Percentiles rank a stretch among this genome's conserved stretches.
phyloP scores from a whole-genome alignment of 1,140 invertebrate genomes.

The Trachelipus rathkii region DNA sequence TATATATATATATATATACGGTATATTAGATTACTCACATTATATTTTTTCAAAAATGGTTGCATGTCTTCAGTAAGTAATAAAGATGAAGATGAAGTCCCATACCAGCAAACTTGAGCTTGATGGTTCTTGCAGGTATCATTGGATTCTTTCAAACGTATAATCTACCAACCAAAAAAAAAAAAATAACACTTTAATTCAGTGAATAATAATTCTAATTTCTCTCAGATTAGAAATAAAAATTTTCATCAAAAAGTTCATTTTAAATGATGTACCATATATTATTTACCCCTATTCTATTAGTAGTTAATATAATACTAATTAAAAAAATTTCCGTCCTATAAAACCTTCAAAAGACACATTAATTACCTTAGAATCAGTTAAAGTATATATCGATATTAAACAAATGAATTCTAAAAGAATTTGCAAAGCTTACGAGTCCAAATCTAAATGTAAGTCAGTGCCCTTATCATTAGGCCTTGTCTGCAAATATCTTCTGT shows the following conservation, averaged over 20 bases:
- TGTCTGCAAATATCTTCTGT: too few species aligned
- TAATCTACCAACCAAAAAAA: background rate
- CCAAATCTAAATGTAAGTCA: too few species aligned
- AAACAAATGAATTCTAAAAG: too few species aligned
- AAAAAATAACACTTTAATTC: background rate
- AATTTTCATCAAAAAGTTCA: background rate
- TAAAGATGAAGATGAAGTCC: slow-evolving; percentile 12
- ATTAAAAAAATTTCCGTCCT: background rate
- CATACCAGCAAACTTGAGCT: slow-evolving; percentile 19
- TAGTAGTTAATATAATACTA: background rate
- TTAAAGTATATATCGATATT: too few species aligned
- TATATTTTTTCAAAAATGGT: slow-evolving; percentile 17
- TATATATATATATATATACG: slow-evolving; percentile 1
- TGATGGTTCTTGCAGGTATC: background rate
- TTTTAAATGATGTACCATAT: too few species aligned
- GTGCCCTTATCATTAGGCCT: too few species aligned
- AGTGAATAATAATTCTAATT: background rate
- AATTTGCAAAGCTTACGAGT: too few species aligned
- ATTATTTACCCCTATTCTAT: background rate
- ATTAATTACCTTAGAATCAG: too few species aligned
- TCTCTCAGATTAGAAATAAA: too few species aligned
- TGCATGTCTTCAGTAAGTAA: slow-evolving; percentile 50
- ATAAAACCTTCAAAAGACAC: too few species aligned
- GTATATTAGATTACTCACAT: slow-evolving; percentile 7
- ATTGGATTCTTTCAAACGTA: slow-evolving; percentile 1